These are phyloP conservation scores for Sciurus niger DNA, from an alignment of 2,113 vertebrate genomes.

Conservation along the genomic window DNA sequence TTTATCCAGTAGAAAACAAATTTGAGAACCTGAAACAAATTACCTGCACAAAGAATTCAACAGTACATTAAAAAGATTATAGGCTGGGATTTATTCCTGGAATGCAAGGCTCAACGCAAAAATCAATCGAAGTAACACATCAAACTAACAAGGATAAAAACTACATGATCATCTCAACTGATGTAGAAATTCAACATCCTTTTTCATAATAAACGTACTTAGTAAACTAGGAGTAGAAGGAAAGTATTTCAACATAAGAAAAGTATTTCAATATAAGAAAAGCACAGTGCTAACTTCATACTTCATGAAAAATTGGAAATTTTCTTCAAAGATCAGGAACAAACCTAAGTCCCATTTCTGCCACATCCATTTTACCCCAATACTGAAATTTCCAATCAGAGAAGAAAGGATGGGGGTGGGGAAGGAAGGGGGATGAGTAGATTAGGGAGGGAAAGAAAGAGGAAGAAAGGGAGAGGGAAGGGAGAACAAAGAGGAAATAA, in stretches of 20 bases:
- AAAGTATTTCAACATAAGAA: not conserved
- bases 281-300: not conserved
- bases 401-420: not conserved
- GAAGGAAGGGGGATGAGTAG: not conserved
- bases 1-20: slow-evolving; percentile 10
- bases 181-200: not conserved
- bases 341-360: not conserved
- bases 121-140: not conserved
- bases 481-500: no score
- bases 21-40: slow-evolving; percentile 28
- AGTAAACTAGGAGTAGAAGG: not conserved
- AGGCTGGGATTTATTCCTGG: not conserved
- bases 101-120: not conserved
- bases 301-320: not conserved
- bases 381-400: not conserved
- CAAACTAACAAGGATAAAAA: not conserved
- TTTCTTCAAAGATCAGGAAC: not conserved
- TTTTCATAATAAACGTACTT: slow-evolving; percentile 12
- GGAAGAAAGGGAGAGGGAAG: not conserved
- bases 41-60: not conserved
- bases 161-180: not conserved
- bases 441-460: not conserved
- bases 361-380: not conserved
- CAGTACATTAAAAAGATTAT: not conserved
- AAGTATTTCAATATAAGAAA: not conserved